Evolutionary conservation across 2,113 vertebrate species (phyloP).

Genomic region (Callorhinus ursinus): DNA sequence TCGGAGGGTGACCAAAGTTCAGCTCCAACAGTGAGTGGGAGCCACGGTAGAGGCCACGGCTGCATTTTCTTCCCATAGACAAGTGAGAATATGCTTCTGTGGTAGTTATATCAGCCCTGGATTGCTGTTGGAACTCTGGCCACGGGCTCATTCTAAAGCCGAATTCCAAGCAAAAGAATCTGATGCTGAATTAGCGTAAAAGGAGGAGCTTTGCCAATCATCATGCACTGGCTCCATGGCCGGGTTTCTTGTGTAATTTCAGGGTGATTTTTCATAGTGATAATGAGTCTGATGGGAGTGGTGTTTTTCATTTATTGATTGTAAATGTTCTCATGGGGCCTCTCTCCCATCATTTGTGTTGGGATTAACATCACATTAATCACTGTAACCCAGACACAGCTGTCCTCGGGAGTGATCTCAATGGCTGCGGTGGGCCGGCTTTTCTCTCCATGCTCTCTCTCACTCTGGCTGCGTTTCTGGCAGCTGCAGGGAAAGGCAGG

Average conservation of each 20-base stretch:
- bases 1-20: neutral
- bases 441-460: neutral
- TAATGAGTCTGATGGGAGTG: constrained; percentile 58
- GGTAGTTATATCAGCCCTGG: neutral
- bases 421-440: neutral
- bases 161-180: neutral
- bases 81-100: neutral
- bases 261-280: constrained; percentile 62
- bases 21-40: neutral
- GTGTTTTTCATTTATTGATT: constrained; percentile 56
- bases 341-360: constrained; percentile 12
- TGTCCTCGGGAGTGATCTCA: constrained; percentile 30
- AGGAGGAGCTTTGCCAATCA: neutral
- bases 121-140: neutral
- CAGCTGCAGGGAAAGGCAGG: neutral
- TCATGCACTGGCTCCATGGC: neutral
- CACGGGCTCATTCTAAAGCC: neutral
- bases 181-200: neutral
- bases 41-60: neutral
- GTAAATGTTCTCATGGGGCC: constrained; percentile 43
- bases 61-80: neutral
- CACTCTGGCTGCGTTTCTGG: neutral
- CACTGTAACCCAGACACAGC: constrained; percentile 53
- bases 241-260: constrained; percentile 7
- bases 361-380: constrained; percentile 60